Percentiles rank a stretch among this genome's conserved stretches.
Evolutionary conservation across 2,797 vertebrate species (phyloP).

Genomic region (Chrysocyon brachyurus): DNA sequence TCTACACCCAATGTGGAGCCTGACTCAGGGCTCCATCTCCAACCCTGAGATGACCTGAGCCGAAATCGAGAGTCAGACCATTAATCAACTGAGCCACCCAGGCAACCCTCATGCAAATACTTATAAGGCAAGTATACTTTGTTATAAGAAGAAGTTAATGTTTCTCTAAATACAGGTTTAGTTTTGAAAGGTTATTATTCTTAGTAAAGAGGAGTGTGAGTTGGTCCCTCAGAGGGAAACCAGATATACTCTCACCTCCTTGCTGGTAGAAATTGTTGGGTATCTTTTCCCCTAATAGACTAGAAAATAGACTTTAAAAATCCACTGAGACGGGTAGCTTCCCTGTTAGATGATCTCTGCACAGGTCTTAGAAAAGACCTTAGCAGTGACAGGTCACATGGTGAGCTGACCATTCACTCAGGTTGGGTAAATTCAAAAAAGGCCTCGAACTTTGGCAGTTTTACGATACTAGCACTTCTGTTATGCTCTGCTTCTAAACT

Average conservation of each 20-base stretch:
- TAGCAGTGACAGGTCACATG: background rate
- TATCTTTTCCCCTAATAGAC: background rate
- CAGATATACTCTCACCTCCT: background rate
- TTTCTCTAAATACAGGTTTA: slow-evolving; percentile 33
- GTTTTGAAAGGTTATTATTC: slow-evolving; percentile 46
- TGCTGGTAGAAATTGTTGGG: background rate
- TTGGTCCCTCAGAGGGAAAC: background rate
- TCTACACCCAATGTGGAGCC: background rate
- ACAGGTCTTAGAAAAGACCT: background rate
- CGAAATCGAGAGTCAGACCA: background rate
- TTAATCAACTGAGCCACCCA: background rate
- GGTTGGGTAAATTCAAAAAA: background rate
- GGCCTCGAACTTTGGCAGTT: background rate
- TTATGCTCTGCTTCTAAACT: background rate
- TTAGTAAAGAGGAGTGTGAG: slow-evolving; percentile 8
- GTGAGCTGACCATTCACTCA: background rate
- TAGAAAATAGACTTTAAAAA: background rate
- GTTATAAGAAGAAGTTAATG: background rate
- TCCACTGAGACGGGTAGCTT: background rate
- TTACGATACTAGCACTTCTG: background rate
- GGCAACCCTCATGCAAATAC: background rate
- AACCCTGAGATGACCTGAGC: background rate
- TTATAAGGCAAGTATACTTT: background rate
- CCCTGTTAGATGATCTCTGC: background rate
- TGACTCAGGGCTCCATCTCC: background rate